Conservation (phyloP, 2,797 vertebrate genomes). For the Chromobotia macracanthus region DNA sequence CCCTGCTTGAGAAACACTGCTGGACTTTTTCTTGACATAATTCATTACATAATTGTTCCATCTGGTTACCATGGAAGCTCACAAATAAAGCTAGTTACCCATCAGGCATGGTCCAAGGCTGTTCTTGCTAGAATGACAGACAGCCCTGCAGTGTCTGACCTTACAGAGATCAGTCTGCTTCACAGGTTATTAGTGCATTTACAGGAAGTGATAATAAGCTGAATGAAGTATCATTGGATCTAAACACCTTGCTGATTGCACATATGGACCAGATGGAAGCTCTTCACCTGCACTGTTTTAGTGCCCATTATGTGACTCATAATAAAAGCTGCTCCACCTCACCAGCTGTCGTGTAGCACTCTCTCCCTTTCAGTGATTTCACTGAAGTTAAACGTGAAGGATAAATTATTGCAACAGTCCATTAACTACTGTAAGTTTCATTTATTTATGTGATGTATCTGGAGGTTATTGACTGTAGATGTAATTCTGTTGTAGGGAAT, state of each 20-base stretch:
- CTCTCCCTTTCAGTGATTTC: too few species aligned
- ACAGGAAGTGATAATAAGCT: too few species aligned
- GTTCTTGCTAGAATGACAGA: too few species aligned
- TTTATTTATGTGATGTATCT: conserved; percentile 30
- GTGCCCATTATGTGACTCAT: too few species aligned
- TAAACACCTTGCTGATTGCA: conserved; percentile 41
- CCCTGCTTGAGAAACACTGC: conserved; percentile 32
- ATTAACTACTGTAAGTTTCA: conserved; percentile 29
- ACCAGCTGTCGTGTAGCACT: conserved; percentile 22
- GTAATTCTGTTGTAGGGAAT: conserved; percentile 43
- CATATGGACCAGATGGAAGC: conserved; percentile 55
- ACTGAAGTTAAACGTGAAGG: conserved; percentile 6
- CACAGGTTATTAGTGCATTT: too few species aligned
- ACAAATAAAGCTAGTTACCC: not conserved
- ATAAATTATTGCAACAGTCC: conserved; percentile 7
- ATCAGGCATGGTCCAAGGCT: too few species aligned
- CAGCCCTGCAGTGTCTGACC: too few species aligned
- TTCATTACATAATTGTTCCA: not conserved
- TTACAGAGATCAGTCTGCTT: too few species aligned
- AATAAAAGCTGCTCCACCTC: too few species aligned
- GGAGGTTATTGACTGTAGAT: conserved; percentile 31
- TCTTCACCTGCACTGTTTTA: not conserved
- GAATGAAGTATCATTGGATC: conserved; percentile 15
- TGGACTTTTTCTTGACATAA: conserved; percentile 6
- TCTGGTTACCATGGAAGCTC: not conserved